Conservation (phyloP, 64 coral and sea anemone species). For the Hydrozoanthus tunicans region DNA sequence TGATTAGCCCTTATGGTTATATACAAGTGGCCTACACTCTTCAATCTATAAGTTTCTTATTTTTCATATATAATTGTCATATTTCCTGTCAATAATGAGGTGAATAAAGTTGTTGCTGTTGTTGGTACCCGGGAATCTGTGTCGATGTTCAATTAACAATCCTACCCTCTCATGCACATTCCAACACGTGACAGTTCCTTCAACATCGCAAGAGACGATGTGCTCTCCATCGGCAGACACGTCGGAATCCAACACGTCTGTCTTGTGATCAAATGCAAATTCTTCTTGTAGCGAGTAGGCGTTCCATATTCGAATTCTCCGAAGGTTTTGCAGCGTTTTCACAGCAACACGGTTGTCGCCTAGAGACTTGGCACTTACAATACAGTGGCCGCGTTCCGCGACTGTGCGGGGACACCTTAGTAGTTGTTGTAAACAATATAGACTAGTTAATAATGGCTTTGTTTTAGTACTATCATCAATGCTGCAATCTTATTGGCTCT, state of each 20-base stretch:
- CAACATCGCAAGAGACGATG: conserved; percentile 39
- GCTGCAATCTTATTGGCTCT: too few relatives aligned
- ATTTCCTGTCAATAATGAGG: too few relatives aligned
- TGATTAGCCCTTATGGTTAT: too few relatives aligned
- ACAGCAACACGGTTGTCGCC: conserved; percentile 34
- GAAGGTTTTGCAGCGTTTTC: neutral
- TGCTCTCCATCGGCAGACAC: conserved; percentile 7
- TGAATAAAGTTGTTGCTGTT: too few relatives aligned
- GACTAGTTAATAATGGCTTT: neutral
- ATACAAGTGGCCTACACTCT: too few relatives aligned
- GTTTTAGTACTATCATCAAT: too few relatives aligned
- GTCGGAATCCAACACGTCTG: conserved; percentile 42
- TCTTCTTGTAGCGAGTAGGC: conserved; percentile 10
- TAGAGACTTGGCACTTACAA: conserved; percentile 22
- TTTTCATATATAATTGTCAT: too few relatives aligned
- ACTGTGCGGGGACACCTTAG: conserved; percentile 29
- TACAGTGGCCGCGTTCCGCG: conserved; percentile 12
- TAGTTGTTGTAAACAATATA: neutral
- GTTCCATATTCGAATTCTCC: conserved; percentile 26
- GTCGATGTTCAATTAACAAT: too few relatives aligned
- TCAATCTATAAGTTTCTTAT: too few relatives aligned
- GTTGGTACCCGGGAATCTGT: too few relatives aligned
- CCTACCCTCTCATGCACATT: conserved; percentile 10
- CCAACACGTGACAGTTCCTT: conserved; percentile 2
- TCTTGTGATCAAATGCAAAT: conserved; percentile 13